Base-by-base conservation (phyloP, 2,113 vertebrate genomes). In the Myotis brandtii region DNA sequence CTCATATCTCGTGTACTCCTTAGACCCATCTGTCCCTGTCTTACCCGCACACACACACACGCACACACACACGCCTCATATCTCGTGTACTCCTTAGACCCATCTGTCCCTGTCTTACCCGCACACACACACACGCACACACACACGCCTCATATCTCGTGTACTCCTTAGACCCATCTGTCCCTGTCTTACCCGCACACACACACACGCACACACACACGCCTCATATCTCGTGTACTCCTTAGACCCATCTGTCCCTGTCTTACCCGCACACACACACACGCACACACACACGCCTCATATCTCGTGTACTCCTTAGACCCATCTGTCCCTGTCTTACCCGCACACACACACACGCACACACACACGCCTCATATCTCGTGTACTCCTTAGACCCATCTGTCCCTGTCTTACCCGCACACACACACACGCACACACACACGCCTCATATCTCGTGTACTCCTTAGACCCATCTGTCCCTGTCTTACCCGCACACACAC, bases 131-230 rank as follows among this genome's bases (percentile, higher is more conserved):
- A 34, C 17, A 25, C 40, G 18, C 46, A 17, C 20, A 30, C 0
- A 0, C 46, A 17, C 20, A 30, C 0, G 0, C 37, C 72, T 46
- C 32, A 11, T 12, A 2, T 3, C 9, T 8, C 6, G 0, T 9
- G 34, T 37, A 23, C 32, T 32, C 48, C n/a, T 62, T 17, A 10
- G 11, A 43, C 32, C 34, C 50, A 0, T 4, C n/a, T n/a, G n/a
- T n/a, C n/a, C n/a, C n/a, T n/a, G n/a, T n/a, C n/a, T n/a, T n/a
- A n/a, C n/a, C n/a, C n/a, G n/a, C 25, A 32, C 4, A 40, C 88
- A 16, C 6, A 3, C 21, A 34, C 17, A 25, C 40, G 18, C 46
- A 17, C 20, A 30, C 0, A 0, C 46, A 17, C 20, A 30, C 0
- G 0, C 37, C 72, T 46, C 32, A 11, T 12, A 2, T 3, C 9